These are phyloP conservation scores for Hyperopisus bebe DNA, from an alignment of 2,113 vertebrate species.

Conservation along the genomic window DNA sequence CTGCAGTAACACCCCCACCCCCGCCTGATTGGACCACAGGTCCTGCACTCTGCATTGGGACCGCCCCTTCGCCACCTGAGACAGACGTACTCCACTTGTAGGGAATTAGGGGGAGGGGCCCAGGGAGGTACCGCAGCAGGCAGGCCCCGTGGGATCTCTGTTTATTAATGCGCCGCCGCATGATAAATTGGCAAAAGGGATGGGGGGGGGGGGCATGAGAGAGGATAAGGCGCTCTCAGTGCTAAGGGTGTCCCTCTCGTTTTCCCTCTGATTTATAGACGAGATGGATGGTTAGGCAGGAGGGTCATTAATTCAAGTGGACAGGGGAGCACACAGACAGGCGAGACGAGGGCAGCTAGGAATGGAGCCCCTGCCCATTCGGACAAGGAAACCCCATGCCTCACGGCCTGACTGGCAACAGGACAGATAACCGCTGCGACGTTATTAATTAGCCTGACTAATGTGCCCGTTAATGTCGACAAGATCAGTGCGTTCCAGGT, in stretches of 20 bases:
- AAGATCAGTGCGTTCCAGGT: background rate
- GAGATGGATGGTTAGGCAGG: slow-evolving; percentile 71
- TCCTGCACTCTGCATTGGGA: slow-evolving; percentile 46
- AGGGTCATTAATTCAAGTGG: slow-evolving; percentile 79
- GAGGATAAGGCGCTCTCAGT: slow-evolving; percentile 37
- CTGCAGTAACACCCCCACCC: background rate
- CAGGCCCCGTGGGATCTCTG: slow-evolving; percentile 71
- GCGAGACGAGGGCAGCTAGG: slow-evolving; percentile 56
- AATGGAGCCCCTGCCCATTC: slow-evolving; percentile 50
- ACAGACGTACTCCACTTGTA: slow-evolving; percentile 63
- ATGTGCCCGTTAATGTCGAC: slow-evolving; percentile 11
- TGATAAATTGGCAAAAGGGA: slow-evolving; percentile 66
- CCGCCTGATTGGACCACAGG: slow-evolving; percentile 3
- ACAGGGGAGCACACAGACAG: slow-evolving; percentile 47
- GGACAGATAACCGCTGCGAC: background rate
- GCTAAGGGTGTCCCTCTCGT: slow-evolving; percentile 71
- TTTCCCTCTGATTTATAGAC: slow-evolving; percentile 91
- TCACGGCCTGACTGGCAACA: background rate
- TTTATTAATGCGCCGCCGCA: slow-evolving; percentile 78
- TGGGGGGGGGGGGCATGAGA: slow-evolving; percentile 40
- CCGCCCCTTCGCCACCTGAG: slow-evolving; percentile 50
- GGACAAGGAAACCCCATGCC: slow-evolving; percentile 29
- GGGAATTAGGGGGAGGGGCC: slow-evolving; percentile 69
- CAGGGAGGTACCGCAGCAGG: slow-evolving; percentile 47
- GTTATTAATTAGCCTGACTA: background rate